These are phyloP conservation scores for Eupsilia transversa DNA, from an alignment of 2,888 invertebrate species.

Conservation along the genomic window DNA sequence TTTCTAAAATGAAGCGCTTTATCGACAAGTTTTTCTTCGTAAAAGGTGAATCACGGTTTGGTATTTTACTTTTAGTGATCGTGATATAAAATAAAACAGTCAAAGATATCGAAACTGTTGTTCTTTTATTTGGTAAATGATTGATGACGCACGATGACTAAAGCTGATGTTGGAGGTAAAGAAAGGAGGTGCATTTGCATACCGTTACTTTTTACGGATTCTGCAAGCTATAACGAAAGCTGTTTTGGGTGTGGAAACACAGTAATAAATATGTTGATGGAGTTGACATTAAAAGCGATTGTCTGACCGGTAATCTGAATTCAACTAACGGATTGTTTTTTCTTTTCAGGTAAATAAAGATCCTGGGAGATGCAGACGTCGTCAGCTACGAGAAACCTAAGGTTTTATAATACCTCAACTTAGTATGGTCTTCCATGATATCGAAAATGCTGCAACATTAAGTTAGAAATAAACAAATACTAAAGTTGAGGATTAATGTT, in stretches of 20 bases:
- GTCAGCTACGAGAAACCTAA: not conserved
- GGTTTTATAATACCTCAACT: too few relatives aligned
- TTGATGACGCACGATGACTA: slow-evolving; percentile 27
- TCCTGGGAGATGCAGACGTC: not conserved
- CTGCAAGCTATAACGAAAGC: slow-evolving; percentile 25
- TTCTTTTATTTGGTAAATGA: slow-evolving; percentile 42
- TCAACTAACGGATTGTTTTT: slow-evolving; percentile 35
- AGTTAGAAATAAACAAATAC: too few relatives aligned
- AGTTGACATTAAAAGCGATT: slow-evolving; percentile 23
- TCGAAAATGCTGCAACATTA: too few relatives aligned
- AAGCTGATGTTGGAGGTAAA: slow-evolving; percentile 26
- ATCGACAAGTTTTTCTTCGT: slow-evolving; percentile 27
- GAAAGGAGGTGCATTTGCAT: slow-evolving; percentile 41
- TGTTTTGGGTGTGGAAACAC: slow-evolving; percentile 27
- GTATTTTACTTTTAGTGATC: slow-evolving; percentile 51
- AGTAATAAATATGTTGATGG: slow-evolving; percentile 39
- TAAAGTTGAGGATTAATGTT: too few relatives aligned
- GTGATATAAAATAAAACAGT: slow-evolving; percentile 40
- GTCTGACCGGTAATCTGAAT: not conserved
- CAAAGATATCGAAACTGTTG: slow-evolving; percentile 15
- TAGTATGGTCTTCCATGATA: too few relatives aligned
- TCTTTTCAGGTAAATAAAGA: slow-evolving; percentile 65
- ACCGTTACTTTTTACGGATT: slow-evolving; percentile 63
- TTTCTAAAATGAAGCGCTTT: slow-evolving; percentile 34
- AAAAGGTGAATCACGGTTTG: slow-evolving; percentile 44